These are phyloP conservation scores for Steinernema feltiae DNA, from an alignment of 1,140 invertebrate species.

Conservation along the genomic window DNA sequence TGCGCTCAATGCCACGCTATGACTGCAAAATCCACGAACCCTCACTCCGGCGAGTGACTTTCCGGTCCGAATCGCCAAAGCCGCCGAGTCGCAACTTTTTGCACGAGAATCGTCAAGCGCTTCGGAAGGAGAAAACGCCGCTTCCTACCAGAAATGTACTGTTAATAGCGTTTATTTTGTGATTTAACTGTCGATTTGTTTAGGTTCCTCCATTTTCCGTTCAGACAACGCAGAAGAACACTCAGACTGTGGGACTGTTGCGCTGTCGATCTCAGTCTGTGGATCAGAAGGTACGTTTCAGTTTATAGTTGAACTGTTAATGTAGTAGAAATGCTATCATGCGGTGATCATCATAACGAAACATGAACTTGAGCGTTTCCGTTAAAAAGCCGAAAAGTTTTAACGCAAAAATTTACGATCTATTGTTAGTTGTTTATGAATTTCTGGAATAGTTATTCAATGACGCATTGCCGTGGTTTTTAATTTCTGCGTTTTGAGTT, in stretches of 20 bases:
- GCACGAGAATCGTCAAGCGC: not conserved
- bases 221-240: not conserved
- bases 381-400: no score
- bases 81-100: not conserved
- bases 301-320: no score
- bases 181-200: not conserved
- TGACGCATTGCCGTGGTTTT: no score
- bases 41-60: not conserved
- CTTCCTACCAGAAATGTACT: not conserved
- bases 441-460: no score
- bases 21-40: not conserved
- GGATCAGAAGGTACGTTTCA: not conserved
- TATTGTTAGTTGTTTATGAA: no score
- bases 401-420: no score
- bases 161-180: no score
- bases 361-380: no score
- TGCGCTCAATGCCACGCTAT: not conserved
- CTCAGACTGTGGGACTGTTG: not conserved
- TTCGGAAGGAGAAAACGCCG: not conserved
- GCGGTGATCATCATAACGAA: no score
- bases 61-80: not conserved
- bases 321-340: no score
- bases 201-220: not conserved
- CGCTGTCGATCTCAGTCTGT: not conserved
- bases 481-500: no score